Conservation (phyloP, 1,140 invertebrate genomes). For the Eubasilissa regina region DNA sequence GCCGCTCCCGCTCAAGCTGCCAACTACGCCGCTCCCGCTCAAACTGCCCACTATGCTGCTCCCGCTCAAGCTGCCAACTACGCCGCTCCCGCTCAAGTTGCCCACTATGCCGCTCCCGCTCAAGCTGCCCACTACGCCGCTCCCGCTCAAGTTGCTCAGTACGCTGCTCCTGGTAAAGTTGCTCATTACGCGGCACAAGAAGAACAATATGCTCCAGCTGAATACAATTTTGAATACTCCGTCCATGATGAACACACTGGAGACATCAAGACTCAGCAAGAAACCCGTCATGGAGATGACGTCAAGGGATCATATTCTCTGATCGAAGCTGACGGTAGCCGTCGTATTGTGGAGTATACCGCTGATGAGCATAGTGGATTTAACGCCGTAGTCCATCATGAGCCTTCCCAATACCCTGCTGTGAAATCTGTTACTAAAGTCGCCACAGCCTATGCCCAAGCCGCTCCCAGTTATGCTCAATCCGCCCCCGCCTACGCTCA, state of each 20-base stretch:
- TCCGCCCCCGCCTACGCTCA: slow-evolving; percentile 62
- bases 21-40: slow-evolving; percentile 62
- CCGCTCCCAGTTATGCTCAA: slow-evolving; percentile 62
- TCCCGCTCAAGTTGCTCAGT: slow-evolving; percentile 77
- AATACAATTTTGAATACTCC: slow-evolving; percentile 68
- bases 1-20: slow-evolving; percentile 55
- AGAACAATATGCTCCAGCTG: slow-evolving; percentile 66
- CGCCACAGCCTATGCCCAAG: slow-evolving; percentile 72
- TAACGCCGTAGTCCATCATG: slow-evolving; percentile 77
- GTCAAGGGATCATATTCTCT: slow-evolving; percentile 76
- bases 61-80: slow-evolving; percentile 35
- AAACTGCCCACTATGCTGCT: slow-evolving; percentile 52
- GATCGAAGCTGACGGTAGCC: slow-evolving; percentile 78
- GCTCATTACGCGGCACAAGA: slow-evolving; percentile 70
- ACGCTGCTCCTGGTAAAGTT: slow-evolving; percentile 81
- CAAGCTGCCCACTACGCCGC: slow-evolving; percentile 72
- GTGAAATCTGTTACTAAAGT: slow-evolving; percentile 80
- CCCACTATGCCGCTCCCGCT: slow-evolving; percentile 69
- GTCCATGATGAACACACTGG: slow-evolving; percentile 73
- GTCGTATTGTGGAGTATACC: slow-evolving; percentile 81
- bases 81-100: slow-evolving; percentile 59
- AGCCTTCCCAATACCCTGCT: slow-evolving; percentile 72
- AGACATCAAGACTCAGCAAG: slow-evolving; percentile 76
- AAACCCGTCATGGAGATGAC: slow-evolving; percentile 74
- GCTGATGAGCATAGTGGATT: slow-evolving; percentile 82